Percentiles rank a stretch among this genome's conserved stretches.
Conservation (phyloP, 37 sponge, comb jelly and placozoan species). For the Tethya wilhelma region DNA sequence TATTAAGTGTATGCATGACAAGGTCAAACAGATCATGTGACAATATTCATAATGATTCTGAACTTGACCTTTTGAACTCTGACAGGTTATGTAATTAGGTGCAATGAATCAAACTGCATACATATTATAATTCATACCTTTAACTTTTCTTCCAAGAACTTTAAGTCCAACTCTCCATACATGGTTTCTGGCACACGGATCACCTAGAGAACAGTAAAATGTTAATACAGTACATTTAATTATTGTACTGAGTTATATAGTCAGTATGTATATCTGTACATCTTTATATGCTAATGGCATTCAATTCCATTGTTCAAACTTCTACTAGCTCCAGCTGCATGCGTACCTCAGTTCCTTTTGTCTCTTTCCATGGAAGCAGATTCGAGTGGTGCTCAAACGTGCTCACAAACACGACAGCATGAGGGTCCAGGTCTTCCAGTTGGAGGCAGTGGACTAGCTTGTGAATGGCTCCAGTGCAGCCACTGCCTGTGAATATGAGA, state of each 20-base stretch:
- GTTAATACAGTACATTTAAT: not conserved
- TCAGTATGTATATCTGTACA: conserved; percentile 43
- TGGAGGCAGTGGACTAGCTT: conserved; percentile 68
- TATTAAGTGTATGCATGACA: not conserved
- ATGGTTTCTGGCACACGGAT: conserved; percentile 28
- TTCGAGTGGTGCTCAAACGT: conserved; percentile 91
- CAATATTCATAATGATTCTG: not conserved
- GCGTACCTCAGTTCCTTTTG: conserved; percentile 69
- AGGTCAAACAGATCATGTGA: not conserved
- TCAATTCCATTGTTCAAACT: not conserved
- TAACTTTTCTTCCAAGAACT: conserved; percentile 53
- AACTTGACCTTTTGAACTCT: too few relatives aligned
- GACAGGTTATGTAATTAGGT: too few relatives aligned
- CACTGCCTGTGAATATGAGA: conserved; percentile 87
- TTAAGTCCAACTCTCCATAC: conserved; percentile 47
- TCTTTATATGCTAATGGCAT: not conserved
- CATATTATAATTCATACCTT: too few relatives aligned
- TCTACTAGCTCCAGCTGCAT: not conserved
- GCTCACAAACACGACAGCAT: conserved; percentile 73
- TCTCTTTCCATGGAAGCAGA: conserved; percentile 79
- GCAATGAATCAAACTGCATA: too few relatives aligned
- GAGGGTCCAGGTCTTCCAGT: conserved; percentile 3
- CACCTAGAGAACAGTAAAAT: too few relatives aligned
- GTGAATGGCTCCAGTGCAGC: conserved; percentile 81
- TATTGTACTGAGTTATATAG: conserved; percentile 32